These are phyloP conservation scores for Perca schrenkii DNA, from an alignment of 2,113 vertebrate species.

Conservation along the genomic window DNA sequence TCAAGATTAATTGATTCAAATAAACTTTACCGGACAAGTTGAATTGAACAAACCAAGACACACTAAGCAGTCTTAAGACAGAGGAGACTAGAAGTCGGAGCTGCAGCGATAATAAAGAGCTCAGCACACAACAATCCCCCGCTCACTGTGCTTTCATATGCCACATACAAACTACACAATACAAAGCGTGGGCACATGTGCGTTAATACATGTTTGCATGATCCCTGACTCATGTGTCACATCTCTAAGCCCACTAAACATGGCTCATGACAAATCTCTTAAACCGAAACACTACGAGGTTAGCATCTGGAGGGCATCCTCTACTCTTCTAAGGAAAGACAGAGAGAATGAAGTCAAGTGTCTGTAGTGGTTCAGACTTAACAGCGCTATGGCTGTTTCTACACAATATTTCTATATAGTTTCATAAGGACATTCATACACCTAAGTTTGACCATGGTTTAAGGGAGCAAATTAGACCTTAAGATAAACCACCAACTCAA, in stretches of 20 bases:
- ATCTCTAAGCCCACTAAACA: slow-evolving; percentile 51
- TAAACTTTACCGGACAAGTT: background rate
- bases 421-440: background rate
- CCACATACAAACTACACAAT: background rate
- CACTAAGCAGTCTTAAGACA: slow-evolving; percentile 34
- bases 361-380: background rate
- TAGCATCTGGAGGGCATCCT: slow-evolving; percentile 51
- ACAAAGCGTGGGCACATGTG: background rate
- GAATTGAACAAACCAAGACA: background rate
- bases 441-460: background rate
- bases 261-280: slow-evolving; percentile 64
- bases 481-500: too few relatives aligned
- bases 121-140: slow-evolving; percentile 30
- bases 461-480: too few relatives aligned
- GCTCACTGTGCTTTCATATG: background rate
- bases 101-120: slow-evolving; percentile 27
- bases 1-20: background rate
- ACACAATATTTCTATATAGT: background rate
- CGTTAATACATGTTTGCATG: slow-evolving; percentile 43
- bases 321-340: background rate
- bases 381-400: background rate
- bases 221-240: slow-evolving; percentile 50
- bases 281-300: slow-evolving; percentile 43
- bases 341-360: too few relatives aligned
- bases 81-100: slow-evolving; percentile 10